Evolutionary conservation across 2,888 invertebrate species (phyloP), one percentile per base, ranked within the genome.

Genomic region (Phalera bucephala): DNA sequence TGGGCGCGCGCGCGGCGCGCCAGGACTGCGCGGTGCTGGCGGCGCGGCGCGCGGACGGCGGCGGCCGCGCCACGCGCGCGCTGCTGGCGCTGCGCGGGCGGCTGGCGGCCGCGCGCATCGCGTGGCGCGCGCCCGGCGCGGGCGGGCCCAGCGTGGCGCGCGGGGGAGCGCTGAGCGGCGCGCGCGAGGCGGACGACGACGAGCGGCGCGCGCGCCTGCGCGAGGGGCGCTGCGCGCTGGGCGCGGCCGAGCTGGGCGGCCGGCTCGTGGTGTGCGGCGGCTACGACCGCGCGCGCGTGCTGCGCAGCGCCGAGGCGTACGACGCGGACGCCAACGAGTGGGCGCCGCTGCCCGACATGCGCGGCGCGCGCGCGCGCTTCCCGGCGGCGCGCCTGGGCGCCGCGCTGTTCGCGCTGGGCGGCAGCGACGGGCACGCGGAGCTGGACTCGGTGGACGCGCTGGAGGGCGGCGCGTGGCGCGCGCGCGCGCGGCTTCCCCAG

Each of bases 271-370:
- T 95, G 40, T 95, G 95, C 83, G 96, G 95, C 92, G 87, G 88
- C 5, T 96, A 97, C 83, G 96, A 96, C 83, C 91, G 96, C 51
- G 94, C 94, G 25, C 95, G 96, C 72, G 96, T 96, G 71, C 87
- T 97, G 56, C 92, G 92, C 52, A 91, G 92, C 11, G 94, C 93
- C 0, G 96, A 96, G 81, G 91, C 92, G 27, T 97, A 95, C 86
- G 91, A 93, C 64, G 93, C 95, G 3, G 85, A 83, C 31, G 82
- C 79, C 2, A 95, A 96, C 82, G 82, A 80, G 33, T 97, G 97
- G 96, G 72, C 82, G 25, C 71, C 89, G 13, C 80, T 95, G 63
- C 91, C 94, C 0, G 91, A 91, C 46, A 95, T 97, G 96, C 91
- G 91, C 36, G 91, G 93, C 47, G 92, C 94, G 38, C 90, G 97